Base-by-base conservation (phyloP, 2,797 vertebrate species). In the Hydrolagus colliei region DNA sequence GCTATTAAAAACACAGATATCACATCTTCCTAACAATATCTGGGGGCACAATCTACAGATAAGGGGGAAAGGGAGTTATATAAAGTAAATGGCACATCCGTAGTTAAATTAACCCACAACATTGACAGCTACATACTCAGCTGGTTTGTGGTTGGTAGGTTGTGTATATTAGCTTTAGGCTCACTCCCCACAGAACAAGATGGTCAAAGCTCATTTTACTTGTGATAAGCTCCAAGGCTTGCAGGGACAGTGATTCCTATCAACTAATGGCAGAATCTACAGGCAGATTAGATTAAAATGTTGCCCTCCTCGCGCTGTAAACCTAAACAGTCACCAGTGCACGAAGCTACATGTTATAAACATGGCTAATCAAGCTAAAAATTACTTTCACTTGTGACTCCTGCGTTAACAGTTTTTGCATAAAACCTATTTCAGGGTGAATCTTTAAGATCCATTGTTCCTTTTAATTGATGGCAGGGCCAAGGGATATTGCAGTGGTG, bases 201-300 rank as follows among this genome's bases (percentile, higher is more conserved):
- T 84, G 79, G 79, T 84, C 79, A 84, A 84, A 84, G 71, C 65
- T 84, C 79, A 84, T 67, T 84, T 84, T n/a, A 84, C 79, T 84
- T 84, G 65, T 84, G 32, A 84, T 84, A 63, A 84, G 79, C 71
- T 84, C 67, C 71, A 68, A 84, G 79, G 27, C 79, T 84, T 84
- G 41, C 65, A 84, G 79, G 79, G 79, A 84, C 79, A 71, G 65
- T 71, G 79, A 84, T 84, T 84, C 65, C 79, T 84, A 84, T 84
- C 79, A 84, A 63, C 79, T 84, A 84, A 84, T 84, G 79, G 63
- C 79, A 52, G 41, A 52, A 52, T 52, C 41, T 52, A 52, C 41
- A 52, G 41, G 41, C 41, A 84, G 65, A 84, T 84, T 84, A 84
- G 65, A 84, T 84, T 84, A 68, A 71, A 84, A 84, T 63, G 68